Base-by-base conservation (phyloP, 1,140 invertebrate genomes). In the Periplaneta americana region DNA sequence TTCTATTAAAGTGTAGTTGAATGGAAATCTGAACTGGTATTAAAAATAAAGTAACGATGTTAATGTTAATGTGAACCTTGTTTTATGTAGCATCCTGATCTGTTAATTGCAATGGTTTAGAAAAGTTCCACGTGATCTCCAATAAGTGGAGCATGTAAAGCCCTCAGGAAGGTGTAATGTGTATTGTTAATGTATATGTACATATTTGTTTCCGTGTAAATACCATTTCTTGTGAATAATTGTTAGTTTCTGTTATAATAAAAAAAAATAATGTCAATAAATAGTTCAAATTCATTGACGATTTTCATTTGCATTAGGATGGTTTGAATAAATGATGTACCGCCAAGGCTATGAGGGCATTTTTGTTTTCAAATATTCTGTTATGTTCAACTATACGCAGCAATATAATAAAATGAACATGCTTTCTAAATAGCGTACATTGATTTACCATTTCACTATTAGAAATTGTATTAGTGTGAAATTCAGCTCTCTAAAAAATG, bases 181-280 rank as follows among this genome's bases (percentile, higher is more conserved):
- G 34, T 76, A 22, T 13, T 34, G 10, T 34, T 36, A n/a, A 66
- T 66, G 48, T 66, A 77, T 66, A 66, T 77, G 35, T 22, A 22
- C 6, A 33, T 33, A 0, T 28, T 36, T 33, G 33, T 77, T 36
- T 76, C 32, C 31, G 22, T 77, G 75, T 77, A 36, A 77, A 77
- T 77, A 77, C n/a, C 75, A 77, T 77, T 77, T 77, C 75, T 77
- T 77, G 75, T 77, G 31, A 18, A 76, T 76, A 28, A n/a, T 34
- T 76, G 74, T 22, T 75, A 75, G 75, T 77, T 33, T 77, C 75
- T 77, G 33, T 33, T 77, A 36, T 28, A 9, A 77, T 77, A n/a
- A 34, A 0, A n/a, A n/a, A 66, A 66, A 66, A 66, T 66, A 28
- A 28, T 66, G 22, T 28, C 48, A 66, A 66, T 66, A 66, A 66